Evolutionary conservation across 2,113 vertebrate genomes (phyloP), one percentile per base, ranked within the genome.

Genomic region (Panurus biarmicus): DNA sequence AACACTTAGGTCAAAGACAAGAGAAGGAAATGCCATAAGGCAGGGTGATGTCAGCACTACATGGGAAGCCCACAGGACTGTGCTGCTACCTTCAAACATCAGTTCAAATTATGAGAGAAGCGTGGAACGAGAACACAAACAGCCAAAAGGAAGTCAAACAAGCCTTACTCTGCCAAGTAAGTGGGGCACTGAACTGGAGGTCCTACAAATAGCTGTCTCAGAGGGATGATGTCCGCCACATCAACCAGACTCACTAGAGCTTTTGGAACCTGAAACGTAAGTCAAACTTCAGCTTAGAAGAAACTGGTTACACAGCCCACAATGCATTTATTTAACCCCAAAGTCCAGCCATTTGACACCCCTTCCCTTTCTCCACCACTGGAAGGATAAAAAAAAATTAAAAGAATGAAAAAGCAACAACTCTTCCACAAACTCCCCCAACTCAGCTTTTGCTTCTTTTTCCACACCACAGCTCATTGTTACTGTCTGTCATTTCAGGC

Each of bases 161-260:
- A 74, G 69, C 66, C 96, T 96, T 97, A 98, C 98, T 96, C 95
- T 95, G 97, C 92, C 35, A 98, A 60, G 93, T 96, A 96, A 86
- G 97, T 96, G 10, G 99, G 98, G 26, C 99, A 99, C 6, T 73
- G 96, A 66, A 98, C 82, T n/a, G 78, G 74, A 11, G 72, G 85
- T 47, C 98, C 96, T 83, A 95, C 91, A 94, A 99, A 98, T 66
- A 98, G 66, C 28, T 97, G 96, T 13, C 99, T 98, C 72, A 99
- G n/a, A 7, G 98, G 74, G 4, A 96, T 44, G 48, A 98, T 64
- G 84, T 98, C 64, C 51, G 98, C 77, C 91, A 99, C 90, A 73
- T 98, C 98, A 38, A 99, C 97, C 29, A 99, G 97, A 84, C 98
- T 99, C 85, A 99, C 98, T 28, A 99, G 79, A 24, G 98, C 98